Base-by-base conservation (phyloP, 2,113 vertebrate species). In the Raphicerus campestris region DNA sequence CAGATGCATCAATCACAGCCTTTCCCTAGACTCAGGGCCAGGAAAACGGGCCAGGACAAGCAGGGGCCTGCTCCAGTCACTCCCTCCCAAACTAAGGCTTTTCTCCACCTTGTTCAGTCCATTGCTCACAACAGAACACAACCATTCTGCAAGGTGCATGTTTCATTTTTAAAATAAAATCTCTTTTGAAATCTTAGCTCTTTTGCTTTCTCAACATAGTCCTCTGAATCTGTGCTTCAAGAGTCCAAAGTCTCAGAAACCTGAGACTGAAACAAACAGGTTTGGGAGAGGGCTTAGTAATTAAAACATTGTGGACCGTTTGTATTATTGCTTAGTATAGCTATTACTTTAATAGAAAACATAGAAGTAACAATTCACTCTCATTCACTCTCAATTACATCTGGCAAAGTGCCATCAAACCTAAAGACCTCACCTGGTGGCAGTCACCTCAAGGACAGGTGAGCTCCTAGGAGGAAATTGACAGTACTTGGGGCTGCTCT, bases 141-240 rank as follows among this genome's bases (percentile, higher is more conserved):
- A 13, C 17, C 61, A 32, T 78, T 78, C 75, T 66, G 10, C 19
- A 63, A 88, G n/a, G 2, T 28, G 3, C 24, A 6, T 47, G 9
- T 63, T 91, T 87, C 70, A n/a, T 35, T 73, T 91, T 88, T 60
- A 82, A 35, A 94, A 53, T 87, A 87, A 95, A 92, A 89, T 63
- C n/a, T 11, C 13, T 49, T 96, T 75, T 61, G 35, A 90, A 85
- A 82, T 39, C n/a, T 58, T 42, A 75, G 13, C 3, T 22, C 32
- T 84, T 84, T 85, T 88, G 32, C 49, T 94, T 42, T 84, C 83
- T 97, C 53, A 85, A n/a, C 47, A 51, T 11, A 56, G 53, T 49
- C 30, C 2, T 20, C 11, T 84, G 51, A 91, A 83, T 70, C 78
- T 45, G 53, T 7, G 7, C n/a, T 49, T 91, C 32, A 53, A 66